A percentile compares a stretch with the other conserved stretches of the same genome.
phyloP scores from a whole-genome alignment of 2,113 vertebrate genomes.

The Rhinopomastus cyanomelas region DNA sequence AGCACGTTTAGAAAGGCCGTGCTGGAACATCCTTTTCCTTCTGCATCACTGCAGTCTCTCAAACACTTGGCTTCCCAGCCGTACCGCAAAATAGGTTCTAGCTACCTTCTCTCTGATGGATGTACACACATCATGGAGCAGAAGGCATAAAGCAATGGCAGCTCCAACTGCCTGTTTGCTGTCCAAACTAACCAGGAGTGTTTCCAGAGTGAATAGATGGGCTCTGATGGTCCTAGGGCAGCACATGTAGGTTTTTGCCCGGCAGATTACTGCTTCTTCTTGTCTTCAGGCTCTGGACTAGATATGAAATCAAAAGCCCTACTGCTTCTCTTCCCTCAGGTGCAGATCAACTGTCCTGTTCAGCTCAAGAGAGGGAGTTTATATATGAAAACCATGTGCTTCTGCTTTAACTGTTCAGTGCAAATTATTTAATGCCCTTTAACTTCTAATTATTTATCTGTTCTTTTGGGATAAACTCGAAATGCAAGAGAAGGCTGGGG shows the following conservation, averaged over 20 bases:
- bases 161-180: not conserved
- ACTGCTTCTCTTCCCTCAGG: not conserved
- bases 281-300: not conserved
- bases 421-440: slow-evolving; percentile 31
- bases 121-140: not conserved
- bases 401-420: not conserved
- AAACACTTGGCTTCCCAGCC: not conserved
- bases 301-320: not conserved
- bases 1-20: not conserved
- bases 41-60: not conserved
- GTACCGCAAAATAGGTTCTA: not conserved
- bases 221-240: not conserved
- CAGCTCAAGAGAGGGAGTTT: not conserved
- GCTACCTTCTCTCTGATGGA: not conserved
- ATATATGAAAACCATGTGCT: not conserved
- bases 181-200: not conserved
- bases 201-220: not conserved
- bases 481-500: slow-evolving; percentile 2
- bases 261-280: not conserved
- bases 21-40: not conserved
- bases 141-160: not conserved
- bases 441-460: slow-evolving; percentile 60
- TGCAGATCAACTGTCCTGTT: not conserved
- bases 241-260: rapidly evolving
- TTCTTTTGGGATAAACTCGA: slow-evolving; percentile 33